Evolutionary conservation across 2,888 invertebrate species (phyloP).

Genomic region (Trichopria drosophilae): DNA sequence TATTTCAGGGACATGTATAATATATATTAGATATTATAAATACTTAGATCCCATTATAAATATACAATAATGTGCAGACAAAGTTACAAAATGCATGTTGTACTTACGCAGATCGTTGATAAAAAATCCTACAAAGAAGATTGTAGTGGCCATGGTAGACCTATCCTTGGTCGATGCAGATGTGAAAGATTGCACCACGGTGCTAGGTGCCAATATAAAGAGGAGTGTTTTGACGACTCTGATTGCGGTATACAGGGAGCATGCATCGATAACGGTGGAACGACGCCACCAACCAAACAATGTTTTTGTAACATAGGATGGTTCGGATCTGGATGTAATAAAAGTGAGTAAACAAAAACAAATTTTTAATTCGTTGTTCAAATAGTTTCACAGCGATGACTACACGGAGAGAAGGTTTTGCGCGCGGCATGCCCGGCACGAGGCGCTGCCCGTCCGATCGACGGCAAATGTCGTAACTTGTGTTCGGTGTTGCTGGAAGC

Average conservation of each 20-base stretch:
- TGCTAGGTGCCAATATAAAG: conserved; percentile 80
- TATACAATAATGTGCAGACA: too few species aligned
- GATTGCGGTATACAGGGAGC: conserved; percentile 87
- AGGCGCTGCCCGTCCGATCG: too few species aligned
- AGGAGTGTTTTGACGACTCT: conserved; percentile 81
- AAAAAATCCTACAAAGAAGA: conserved; percentile 79
- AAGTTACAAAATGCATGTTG: too few species aligned
- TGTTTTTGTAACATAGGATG: conserved; percentile 91
- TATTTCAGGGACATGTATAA: too few species aligned
- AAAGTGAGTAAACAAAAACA: conserved; percentile 65
- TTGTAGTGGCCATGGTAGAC: conserved; percentile 84
- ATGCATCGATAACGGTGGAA: conserved; percentile 80
- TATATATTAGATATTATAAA: too few species aligned
- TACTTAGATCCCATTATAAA: too few species aligned
- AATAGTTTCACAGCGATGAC: conserved; percentile 4
- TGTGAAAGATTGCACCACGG: conserved; percentile 83
- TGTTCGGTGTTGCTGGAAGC: too few species aligned
- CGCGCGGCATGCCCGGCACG: too few species aligned
- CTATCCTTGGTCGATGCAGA: conserved; percentile 76
- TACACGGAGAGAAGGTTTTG: too few species aligned
- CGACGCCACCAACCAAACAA: conserved; percentile 77
- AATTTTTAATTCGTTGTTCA: conserved; percentile 1
- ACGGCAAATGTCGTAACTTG: too few species aligned
- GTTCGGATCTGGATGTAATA: conserved; percentile 82
- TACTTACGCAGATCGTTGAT: conserved; percentile 51